phyloP scores from a whole-genome alignment of 2,113 vertebrate genomes.

The Phycodurus eques region DNA sequence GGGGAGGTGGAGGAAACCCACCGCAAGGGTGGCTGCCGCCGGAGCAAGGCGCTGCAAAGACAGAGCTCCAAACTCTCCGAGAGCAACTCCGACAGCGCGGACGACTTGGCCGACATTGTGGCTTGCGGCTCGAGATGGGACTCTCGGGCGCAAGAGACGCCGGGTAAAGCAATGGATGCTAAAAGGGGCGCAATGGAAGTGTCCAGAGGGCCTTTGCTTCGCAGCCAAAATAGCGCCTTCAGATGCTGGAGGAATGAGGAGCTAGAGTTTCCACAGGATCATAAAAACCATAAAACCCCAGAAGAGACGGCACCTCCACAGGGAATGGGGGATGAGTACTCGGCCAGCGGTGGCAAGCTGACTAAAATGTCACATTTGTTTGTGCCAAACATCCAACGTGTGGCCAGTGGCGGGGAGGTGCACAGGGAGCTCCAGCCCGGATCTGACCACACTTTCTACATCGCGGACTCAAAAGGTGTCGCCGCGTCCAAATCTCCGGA shows the following conservation, averaged over 20 bases:
- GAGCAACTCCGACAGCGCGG: conserved; percentile 76
- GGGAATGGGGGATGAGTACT: conserved; percentile 20
- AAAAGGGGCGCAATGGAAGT: conserved; percentile 83
- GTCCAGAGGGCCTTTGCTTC: conserved; percentile 80
- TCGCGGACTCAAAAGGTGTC: conserved; percentile 42
- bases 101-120: conserved; percentile 64
- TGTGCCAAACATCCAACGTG: conserved; percentile 86
- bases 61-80: conserved; percentile 81
- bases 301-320: conserved; percentile 34
- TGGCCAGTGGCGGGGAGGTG: conserved; percentile 26
- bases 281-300: conserved; percentile 58
- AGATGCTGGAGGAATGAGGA: conserved; percentile 91
- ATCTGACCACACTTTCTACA: conserved; percentile 46
- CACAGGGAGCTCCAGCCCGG: conserved; percentile 17
- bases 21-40: conserved; percentile 58
- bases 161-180: conserved; percentile 75
- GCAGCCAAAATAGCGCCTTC: conserved; percentile 95
- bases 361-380: conserved; percentile 93
- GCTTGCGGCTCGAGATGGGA: conserved; percentile 73
- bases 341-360: conserved; percentile 60
- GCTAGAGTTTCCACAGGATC: conserved; percentile 78
- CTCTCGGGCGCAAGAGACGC: conserved; percentile 47
- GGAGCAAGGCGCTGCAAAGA: conserved; percentile 66
- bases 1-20: conserved; percentile 83
- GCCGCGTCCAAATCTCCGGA: conserved; percentile 80